Percentiles rank a stretch among this genome's conserved stretches.
These are phyloP conservation scores for Semotilus atromaculatus DNA, from an alignment of 2,797 vertebrate genomes.

Conservation along the genomic window DNA sequence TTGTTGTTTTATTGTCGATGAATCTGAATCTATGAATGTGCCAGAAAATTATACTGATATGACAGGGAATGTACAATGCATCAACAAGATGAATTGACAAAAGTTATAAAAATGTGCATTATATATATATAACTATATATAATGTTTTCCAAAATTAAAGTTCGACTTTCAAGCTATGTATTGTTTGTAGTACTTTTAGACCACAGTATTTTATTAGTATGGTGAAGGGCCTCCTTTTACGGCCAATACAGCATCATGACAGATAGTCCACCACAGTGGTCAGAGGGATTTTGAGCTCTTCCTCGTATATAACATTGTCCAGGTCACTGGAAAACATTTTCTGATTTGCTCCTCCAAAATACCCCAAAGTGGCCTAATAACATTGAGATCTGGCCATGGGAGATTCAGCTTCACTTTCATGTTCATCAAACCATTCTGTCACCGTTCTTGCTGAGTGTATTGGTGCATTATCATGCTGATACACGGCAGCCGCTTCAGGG, in stretches of 20 bases:
- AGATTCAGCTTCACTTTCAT: too few species aligned
- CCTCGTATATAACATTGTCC: not conserved
- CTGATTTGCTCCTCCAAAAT: not conserved
- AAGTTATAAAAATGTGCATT: not conserved
- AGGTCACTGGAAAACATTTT: not conserved
- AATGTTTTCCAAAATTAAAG: not conserved
- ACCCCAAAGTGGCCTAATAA: not conserved
- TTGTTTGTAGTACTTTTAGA: not conserved
- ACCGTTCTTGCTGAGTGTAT: too few species aligned
- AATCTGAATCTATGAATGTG: constrained; percentile 10
- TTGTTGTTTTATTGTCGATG: not conserved
- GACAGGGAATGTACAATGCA: not conserved
- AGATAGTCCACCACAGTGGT: not conserved
- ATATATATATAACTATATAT: not conserved
- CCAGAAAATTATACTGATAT: not conserved
- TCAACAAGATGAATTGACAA: not conserved
- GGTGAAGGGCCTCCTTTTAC: not conserved
- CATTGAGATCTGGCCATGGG: not conserved
- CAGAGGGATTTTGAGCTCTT: not conserved
- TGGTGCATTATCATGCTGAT: too few species aligned
- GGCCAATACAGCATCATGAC: not conserved
- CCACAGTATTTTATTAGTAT: not conserved
- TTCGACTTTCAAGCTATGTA: not conserved
- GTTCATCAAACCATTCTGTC: too few species aligned
- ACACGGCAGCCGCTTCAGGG: too few species aligned